Evolutionary conservation across 2,888 invertebrate species (phyloP).

Genomic region (Dynastes tityus): DNA sequence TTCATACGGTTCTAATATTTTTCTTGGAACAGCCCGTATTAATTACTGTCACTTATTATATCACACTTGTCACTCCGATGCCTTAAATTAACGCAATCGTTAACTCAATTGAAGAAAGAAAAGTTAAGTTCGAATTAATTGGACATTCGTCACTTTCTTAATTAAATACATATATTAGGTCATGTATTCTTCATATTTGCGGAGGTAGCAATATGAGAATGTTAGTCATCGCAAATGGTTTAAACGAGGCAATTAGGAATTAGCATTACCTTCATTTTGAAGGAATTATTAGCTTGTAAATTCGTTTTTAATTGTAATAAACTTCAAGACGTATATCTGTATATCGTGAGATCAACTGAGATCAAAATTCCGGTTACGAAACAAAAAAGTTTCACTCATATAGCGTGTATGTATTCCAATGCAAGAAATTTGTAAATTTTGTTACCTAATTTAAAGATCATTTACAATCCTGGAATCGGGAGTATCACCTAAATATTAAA

Average conservation of each 20-base stretch:
- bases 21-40: conserved; percentile 34
- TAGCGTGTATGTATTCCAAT: too few relatives aligned
- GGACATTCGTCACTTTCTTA: conserved; percentile 19
- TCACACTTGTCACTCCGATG: conserved; percentile 33
- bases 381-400: too few relatives aligned
- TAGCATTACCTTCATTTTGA: too few relatives aligned
- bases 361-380: too few relatives aligned
- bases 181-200: conserved; percentile 7
- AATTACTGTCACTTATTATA: conserved; percentile 41
- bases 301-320: too few relatives aligned
- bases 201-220: not conserved
- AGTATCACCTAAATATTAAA: too few relatives aligned
- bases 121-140: conserved; percentile 28
- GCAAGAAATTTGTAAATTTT: too few relatives aligned
- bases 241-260: conserved; percentile 2
- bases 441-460: too few relatives aligned
- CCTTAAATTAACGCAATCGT: conserved; percentile 34
- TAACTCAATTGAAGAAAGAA: conserved; percentile 27
- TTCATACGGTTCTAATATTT: conserved; percentile 14
- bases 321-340: too few relatives aligned
- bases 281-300: too few relatives aligned
- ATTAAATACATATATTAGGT: conserved; percentile 26
- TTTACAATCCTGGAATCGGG: too few relatives aligned
- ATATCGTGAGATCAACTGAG: too few relatives aligned
- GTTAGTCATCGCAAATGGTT: conserved; percentile 6